Evolutionary conservation across 2,888 invertebrate genomes (phyloP), one percentile per base, ranked within the genome.

Genomic region (Meandrusa payeni): DNA sequence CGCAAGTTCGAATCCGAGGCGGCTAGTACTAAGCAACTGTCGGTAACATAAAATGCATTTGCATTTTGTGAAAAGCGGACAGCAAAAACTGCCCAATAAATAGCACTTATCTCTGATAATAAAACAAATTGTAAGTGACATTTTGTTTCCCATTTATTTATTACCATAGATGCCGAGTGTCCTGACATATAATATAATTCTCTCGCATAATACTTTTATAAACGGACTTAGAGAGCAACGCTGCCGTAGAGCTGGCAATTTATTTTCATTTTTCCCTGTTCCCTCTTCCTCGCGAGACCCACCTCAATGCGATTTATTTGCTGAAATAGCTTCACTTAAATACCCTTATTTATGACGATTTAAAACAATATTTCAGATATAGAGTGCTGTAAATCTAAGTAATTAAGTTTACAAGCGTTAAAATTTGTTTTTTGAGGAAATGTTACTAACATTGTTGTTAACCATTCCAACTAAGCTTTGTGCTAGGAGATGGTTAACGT

Each of bases 181-280:
- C 9, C 17, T 6, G 9, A 17, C 5, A 17, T 17, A 10, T 31
- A 9, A 28, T 11, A 28, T n/a, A n/a, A n/a, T n/a, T n/a, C 7
- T 13, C 28, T 7, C 7, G 29, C 15, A 13, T 15, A 31, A 31
- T 10, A 31, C 5, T 31, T 17, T 31, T 17, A 31, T 17, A 31
- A 31, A 31, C 17, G 17, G 2, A 5, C 29, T 17, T 17, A 7
- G 17, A 0, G 29, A 31, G 7, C 17, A 17, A 2, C 17, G 29
- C 5, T 3, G 9, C 29, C 17, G 17, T 17, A 10, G 29, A 31
- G 15, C 29, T 17, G 29, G 10, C 29, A 31, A 31, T 31, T 31
- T 31, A 31, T 31, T 31, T 17, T 17, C 29, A 31, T 31, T 31
- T 31, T 17, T 31, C 29, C 10, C 29, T 5, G 17, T 13, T 31